Conservation (phyloP, 2,797 vertebrate genomes). For the Mormyrops boulengeri region DNA sequence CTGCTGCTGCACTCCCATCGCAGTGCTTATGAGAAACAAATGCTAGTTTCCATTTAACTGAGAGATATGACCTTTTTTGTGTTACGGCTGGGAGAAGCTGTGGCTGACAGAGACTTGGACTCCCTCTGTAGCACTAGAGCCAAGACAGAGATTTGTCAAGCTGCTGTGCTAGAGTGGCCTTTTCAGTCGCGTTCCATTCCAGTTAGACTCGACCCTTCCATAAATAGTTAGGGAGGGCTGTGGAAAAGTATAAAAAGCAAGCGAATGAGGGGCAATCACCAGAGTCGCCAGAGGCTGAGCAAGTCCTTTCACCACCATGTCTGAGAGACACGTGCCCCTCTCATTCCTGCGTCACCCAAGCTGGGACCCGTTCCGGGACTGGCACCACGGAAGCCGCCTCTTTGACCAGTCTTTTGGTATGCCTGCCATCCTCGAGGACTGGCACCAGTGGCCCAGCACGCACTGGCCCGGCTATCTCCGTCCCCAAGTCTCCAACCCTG, state of each 20-base stretch:
- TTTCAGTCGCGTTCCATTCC: constrained; percentile 23
- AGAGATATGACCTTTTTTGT: background rate
- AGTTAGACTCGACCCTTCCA: constrained; percentile 23
- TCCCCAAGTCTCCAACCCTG: constrained; percentile 44
- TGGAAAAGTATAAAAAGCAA: constrained; percentile 31
- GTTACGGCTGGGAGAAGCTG: background rate
- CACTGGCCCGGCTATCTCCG: constrained; percentile 66
- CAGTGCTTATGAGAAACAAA: background rate
- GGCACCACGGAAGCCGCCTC: constrained; percentile 63
- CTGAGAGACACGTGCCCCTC: constrained; percentile 56
- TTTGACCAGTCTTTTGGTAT: constrained; percentile 69
- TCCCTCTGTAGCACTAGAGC: background rate
- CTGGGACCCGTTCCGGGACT: constrained; percentile 70
- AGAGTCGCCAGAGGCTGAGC: background rate
- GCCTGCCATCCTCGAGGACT: constrained; percentile 62
- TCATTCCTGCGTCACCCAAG: constrained; percentile 67
- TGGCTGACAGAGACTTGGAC: background rate
- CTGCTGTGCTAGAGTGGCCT: background rate
- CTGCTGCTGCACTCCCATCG: background rate
- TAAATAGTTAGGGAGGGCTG: constrained; percentile 26
- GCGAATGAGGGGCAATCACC: background rate
- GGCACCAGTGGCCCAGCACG: constrained; percentile 58
- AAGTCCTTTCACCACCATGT: constrained; percentile 12
- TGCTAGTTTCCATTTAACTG: background rate
- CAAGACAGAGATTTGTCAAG: constrained; percentile 17